Evolutionary conservation across 2,888 invertebrate genomes (phyloP), one percentile per base, ranked within the genome.

Genomic region (Halictus quadricinctus): DNA sequence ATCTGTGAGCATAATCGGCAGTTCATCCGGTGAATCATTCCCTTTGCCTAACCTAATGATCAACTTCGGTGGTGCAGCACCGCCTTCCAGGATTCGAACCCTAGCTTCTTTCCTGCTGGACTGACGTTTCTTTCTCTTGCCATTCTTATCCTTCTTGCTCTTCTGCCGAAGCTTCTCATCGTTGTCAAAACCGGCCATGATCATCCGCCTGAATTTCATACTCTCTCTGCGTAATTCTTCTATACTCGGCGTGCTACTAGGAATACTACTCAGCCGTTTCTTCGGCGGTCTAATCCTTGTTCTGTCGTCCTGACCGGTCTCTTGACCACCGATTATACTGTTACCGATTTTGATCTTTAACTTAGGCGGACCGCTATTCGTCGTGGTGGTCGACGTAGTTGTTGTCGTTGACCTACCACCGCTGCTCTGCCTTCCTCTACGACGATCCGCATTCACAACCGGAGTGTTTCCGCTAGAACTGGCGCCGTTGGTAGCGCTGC

Each of bases 121-220:
- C 80, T 92, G 91, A 87, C 95, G 95, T 91, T 95, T 96, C 93
- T 95, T 96, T 93, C 88, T 95, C 93, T 94, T 96, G 94, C 95
- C 96, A 94, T 95, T 96, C 95, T 95, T 96, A 95, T 94, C 95
- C 93, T 94, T 95, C 95, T 93, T 95, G 91, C 92, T 95, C 92
- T 94, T 95, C 84, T 81, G 95, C 93, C 93, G 93, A 77, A 91
- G 90, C 87, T 96, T 96, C 89, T 97, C 97, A 88, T 96, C 96
- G 90, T 96, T 97, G 84, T 97, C 97, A 92, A 98, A 98, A 92
- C 97, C 97, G 7, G 97, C 97, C 97, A 98, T 97, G 5, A 98
- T 97, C 95, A 96, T 96, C 87, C 97, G 96, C 25, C 98, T 96
- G 94, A 96, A 98, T 93, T 98, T 98, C 98, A 98, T 98, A 91